These are phyloP conservation scores for Hydropsyche betteni DNA, from an alignment of 2,888 invertebrate genomes.

Conservation along the genomic window DNA sequence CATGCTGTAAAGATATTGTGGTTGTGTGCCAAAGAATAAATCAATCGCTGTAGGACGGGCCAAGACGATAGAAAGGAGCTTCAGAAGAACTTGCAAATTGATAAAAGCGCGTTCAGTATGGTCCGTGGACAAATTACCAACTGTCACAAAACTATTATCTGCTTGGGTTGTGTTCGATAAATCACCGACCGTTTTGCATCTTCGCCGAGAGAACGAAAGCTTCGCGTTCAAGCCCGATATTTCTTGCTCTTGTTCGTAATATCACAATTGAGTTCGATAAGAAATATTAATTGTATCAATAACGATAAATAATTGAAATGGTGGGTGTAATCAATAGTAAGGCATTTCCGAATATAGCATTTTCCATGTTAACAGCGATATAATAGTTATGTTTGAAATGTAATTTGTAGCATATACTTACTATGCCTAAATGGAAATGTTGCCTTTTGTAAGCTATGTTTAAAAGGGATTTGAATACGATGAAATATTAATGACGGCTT, in stretches of 20 bases:
- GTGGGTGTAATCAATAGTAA: too few species aligned
- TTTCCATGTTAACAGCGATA: too few species aligned
- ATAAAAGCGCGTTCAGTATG: conserved; percentile 24
- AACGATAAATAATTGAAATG: too few species aligned
- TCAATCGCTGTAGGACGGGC: conserved; percentile 37
- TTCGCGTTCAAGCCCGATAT: too few species aligned
- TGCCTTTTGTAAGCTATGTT: too few species aligned
- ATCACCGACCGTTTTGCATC: conserved; percentile 40
- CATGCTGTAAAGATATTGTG: neutral
- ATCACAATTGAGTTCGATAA: too few species aligned
- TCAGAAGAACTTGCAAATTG: conserved; percentile 30
- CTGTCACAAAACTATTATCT: conserved; percentile 48
- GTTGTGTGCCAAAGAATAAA: conserved; percentile 8
- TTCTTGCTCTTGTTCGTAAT: too few species aligned
- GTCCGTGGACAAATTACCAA: conserved; percentile 45
- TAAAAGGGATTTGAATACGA: conserved; percentile 3
- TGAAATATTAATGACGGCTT: conserved; percentile 14
- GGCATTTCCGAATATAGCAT: too few species aligned
- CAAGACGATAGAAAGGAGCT: conserved; percentile 17
- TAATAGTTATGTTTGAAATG: too few species aligned
- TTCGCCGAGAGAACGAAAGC: conserved; percentile 15
- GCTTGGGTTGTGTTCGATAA: conserved; percentile 36
- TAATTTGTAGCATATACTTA: too few species aligned
- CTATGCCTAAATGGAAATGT: too few species aligned
- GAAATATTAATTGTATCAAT: too few species aligned